Conservation (phyloP, 2,888 invertebrate genomes). For the Aphodius sticticus region DNA sequence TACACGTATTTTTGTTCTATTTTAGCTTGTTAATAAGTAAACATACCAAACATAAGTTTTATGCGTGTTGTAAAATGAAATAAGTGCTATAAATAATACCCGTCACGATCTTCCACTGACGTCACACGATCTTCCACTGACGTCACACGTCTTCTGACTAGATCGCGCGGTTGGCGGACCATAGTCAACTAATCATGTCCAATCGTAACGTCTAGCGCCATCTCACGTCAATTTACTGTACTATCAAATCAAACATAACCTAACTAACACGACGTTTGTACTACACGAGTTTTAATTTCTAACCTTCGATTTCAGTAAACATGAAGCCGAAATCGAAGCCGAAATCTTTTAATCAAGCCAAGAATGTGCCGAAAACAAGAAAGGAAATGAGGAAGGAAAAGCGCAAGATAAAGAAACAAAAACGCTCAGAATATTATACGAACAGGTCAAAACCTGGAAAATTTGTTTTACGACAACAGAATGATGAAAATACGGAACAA, state of each 20-base stretch:
- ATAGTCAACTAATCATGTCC: too few species aligned
- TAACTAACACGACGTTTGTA: background rate
- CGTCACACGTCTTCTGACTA: too few species aligned
- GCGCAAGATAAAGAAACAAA: constrained; percentile 72
- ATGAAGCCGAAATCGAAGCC: constrained; percentile 33
- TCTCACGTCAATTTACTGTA: too few species aligned
- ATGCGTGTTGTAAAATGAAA: too few species aligned
- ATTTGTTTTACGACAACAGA: constrained; percentile 48
- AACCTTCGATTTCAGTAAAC: background rate
- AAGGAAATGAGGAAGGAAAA: constrained; percentile 79
- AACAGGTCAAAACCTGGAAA: constrained; percentile 54
- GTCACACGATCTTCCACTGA: too few species aligned
- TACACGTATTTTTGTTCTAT: too few species aligned
- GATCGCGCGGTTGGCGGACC: too few species aligned
- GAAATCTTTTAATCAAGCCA: constrained; percentile 41
- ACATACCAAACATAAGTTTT: too few species aligned
- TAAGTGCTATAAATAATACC: too few species aligned
- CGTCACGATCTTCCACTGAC: too few species aligned
- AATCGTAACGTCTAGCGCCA: too few species aligned
- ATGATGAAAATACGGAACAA: constrained; percentile 5
- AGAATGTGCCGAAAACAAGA: constrained; percentile 60
- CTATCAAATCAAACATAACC: background rate
- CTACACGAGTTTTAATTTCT: background rate
- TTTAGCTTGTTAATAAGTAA: too few species aligned
- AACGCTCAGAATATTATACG: constrained; percentile 61